Evolutionary conservation across 2,888 invertebrate genomes (phyloP), one percentile per base, ranked within the genome.

Genomic region (Noctua fimbriata): DNA sequence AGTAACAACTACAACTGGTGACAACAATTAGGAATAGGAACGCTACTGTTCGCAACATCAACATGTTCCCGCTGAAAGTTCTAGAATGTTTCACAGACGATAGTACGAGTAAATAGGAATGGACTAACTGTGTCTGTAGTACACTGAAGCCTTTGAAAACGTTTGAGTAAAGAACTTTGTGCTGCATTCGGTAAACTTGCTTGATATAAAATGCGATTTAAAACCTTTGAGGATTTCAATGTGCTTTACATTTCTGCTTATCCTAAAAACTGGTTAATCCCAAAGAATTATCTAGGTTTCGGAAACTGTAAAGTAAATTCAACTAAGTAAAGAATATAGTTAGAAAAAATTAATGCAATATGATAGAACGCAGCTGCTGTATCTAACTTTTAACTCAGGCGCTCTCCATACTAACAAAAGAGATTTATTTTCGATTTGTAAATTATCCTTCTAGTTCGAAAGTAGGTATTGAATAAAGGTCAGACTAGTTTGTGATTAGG

Each of bases 1-100:
- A 41, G 41, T 65, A 55, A n/a, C 16, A 73, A 60, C 21, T 76
- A 74, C 71, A 28, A 58, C 49, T 28, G 32, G 65, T 44, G 78
- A 41, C n/a, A 74, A 79, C 77, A 84, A 81, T 78, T 78, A 78
- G 71, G 71, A 78, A 85, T 18, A 47, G 16, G 71, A 63, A 36
- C 78, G 58, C 71, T 41, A 44, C 76, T 58, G 60, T 76, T 52
- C 5, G 63, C 36, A 52, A 72, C 74, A 84, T 79, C 71, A 87
- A 80, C 76, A 74, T 47, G 47, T 58, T 55, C 60, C 52, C 52
- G 36, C 32, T 0, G 71, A 74, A 83, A 84, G 60, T 87, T 87
- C 71, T 66, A 55, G 75, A 76, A 44, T 66, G 80, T 80, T 87
- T 69, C 58, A 65, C 67, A 55, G 71, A 79, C 67, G 67, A 82